phyloP scores from a whole-genome alignment of 2,113 vertebrate genomes.

The Melanostigma gelatinosum region DNA sequence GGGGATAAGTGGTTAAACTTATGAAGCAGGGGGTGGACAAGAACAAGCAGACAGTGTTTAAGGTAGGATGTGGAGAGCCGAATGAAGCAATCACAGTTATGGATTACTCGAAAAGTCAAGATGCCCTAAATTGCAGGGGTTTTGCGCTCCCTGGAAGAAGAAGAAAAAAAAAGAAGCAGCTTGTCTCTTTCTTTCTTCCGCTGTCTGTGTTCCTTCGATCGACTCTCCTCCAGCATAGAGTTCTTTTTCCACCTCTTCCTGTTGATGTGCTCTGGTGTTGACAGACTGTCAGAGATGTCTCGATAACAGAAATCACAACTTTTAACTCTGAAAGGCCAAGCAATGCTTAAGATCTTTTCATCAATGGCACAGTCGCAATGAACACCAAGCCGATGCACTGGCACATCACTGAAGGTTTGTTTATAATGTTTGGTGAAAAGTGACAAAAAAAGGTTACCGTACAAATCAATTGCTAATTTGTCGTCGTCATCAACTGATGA shows the following conservation, averaged over 20 bases:
- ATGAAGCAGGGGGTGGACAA: constrained; percentile 19
- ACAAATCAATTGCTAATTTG: background rate
- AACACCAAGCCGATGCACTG: background rate
- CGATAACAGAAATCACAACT: constrained; percentile 35
- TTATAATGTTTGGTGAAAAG: background rate
- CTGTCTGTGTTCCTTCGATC: constrained; percentile 48
- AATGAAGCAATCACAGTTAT: constrained; percentile 67
- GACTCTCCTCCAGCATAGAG: constrained; percentile 40
- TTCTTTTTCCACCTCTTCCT: constrained; percentile 44
- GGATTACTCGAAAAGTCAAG: constrained; percentile 56
- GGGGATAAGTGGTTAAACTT: constrained; percentile 20
- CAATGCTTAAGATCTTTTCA: background rate
- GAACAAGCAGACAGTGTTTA: constrained; percentile 15
- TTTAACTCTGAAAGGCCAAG: constrained; percentile 15
- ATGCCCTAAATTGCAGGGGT: constrained; percentile 36
- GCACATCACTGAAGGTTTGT: background rate
- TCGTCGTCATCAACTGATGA: background rate
- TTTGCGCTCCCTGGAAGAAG: constrained; percentile 30
- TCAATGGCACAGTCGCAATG: background rate
- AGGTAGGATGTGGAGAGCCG: constrained; percentile 26
- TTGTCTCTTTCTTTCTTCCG: constrained; percentile 29
- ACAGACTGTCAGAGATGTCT: constrained; percentile 47
- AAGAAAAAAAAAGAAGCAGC: constrained; percentile 8
- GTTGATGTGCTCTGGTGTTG: constrained; percentile 28
- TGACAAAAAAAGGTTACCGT: background rate